Percentiles rank a stretch among this genome's conserved stretches.
These are phyloP conservation scores for Crax fasciolata DNA, from an alignment of 2,797 vertebrate species.

Conservation along the genomic window DNA sequence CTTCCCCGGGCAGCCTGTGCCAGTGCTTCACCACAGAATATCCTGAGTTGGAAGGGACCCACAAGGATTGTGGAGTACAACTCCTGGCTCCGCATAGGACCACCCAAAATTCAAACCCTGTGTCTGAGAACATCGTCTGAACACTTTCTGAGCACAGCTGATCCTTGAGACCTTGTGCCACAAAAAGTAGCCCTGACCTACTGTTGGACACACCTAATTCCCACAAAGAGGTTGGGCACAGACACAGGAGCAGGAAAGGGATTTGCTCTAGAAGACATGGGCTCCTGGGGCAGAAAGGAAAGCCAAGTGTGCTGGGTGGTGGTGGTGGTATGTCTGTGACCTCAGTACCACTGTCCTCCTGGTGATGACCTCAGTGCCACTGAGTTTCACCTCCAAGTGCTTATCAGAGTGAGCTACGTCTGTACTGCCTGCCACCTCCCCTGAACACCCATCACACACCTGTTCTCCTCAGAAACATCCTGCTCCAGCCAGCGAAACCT, in stretches of 20 bases:
- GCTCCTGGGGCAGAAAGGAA: not conserved
- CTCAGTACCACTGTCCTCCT: not conserved
- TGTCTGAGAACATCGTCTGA: no score
- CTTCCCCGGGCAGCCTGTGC: no score
- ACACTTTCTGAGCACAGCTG: not conserved
- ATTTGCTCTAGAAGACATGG: not conserved
- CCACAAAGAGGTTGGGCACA: fast-evolving
- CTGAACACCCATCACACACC: not conserved
- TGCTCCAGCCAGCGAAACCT: not conserved
- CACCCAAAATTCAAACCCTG: no score
- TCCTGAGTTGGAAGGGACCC: no score
- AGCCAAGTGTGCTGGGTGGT: not conserved
- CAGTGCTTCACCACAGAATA: no score
- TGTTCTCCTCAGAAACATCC: not conserved
- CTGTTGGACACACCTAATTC: not conserved
- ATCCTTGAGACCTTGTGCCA: not conserved
- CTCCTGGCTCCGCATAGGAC: no score
- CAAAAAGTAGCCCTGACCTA: not conserved
- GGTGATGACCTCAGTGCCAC: not conserved
- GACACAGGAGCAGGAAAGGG: not conserved
- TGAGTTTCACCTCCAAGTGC: not conserved
- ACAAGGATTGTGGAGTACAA: no score
- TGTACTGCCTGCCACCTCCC: not conserved
- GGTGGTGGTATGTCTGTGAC: not conserved
- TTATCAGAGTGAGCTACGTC: not conserved